phyloP scores from a whole-genome alignment of 1,140 invertebrate genomes.

The Dreissena rostriformis region DNA sequence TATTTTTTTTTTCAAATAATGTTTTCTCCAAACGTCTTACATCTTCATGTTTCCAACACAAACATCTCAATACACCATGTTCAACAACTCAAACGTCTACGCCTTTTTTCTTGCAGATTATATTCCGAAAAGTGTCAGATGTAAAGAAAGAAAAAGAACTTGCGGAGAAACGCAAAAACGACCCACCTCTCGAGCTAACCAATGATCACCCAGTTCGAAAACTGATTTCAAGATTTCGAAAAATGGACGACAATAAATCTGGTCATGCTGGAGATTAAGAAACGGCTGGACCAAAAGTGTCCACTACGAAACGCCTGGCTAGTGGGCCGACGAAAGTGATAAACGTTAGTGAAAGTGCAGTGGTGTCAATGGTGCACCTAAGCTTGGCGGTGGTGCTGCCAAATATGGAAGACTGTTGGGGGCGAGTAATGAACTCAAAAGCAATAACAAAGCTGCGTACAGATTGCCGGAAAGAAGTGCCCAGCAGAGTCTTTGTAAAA shows the following conservation, averaged over 20 bases:
- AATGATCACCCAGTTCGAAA: slow-evolving; percentile 99
- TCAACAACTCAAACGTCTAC: no score
- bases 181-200: slow-evolving; percentile 95
- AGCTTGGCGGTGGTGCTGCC: slow-evolving; percentile 67
- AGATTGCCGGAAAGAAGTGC: slow-evolving; percentile 79
- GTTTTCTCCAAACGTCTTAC: no score
- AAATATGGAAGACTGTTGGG: slow-evolving; percentile 90
- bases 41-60: no score
- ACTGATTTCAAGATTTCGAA: slow-evolving; percentile 96
- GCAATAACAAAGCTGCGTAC: slow-evolving; percentile 62
- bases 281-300: slow-evolving; percentile 53
- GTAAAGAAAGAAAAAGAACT: slow-evolving; percentile 98
- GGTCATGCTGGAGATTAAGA: no score
- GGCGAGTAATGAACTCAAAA: slow-evolving; percentile 79
- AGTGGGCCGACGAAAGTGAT: slow-evolving; percentile 65
- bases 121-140: slow-evolving; percentile 99
- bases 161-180: slow-evolving; percentile 97
- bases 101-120: slow-evolving; percentile 86
- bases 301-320: slow-evolving; percentile 51
- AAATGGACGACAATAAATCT: slow-evolving; percentile 82
- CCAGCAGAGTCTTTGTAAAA: slow-evolving; percentile 87
- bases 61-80: no score
- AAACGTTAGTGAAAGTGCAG: slow-evolving; percentile 71
- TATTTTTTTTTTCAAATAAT: no score
- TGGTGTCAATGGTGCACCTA: slow-evolving; percentile 41